Base-by-base conservation (phyloP, 2,113 vertebrate genomes). In the Thryonomys swinderianus region DNA sequence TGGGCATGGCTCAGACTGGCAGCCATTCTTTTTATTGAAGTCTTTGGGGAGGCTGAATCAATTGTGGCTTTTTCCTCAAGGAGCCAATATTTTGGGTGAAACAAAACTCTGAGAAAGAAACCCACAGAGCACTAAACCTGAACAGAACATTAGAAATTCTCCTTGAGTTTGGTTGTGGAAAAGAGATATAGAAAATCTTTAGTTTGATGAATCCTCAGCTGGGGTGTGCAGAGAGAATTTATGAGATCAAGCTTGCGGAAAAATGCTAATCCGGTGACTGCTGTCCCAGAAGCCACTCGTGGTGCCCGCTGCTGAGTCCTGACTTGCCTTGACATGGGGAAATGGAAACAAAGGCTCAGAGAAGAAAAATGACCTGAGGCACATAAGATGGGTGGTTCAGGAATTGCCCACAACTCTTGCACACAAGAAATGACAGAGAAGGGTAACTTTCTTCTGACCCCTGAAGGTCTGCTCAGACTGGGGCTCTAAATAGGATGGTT, bases 121-220 rank as follows among this genome's bases (percentile, higher is more conserved):
- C 48, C 17, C 16, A 45, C 20, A 61, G 74, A 45, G 48, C 17
- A 13, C 23, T 0, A 73, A 88, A 91, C 20, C 48, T 34, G 8
- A 14, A 32, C 88, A 64, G 66, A 82, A 84, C 73, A 71, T 84
- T 67, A 84, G 82, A 32, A 76, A 95, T 90, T 97, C 76, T 86
- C 74, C 67, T 91, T 92, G 91, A 91, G 85, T 88, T 84, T 83
- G 96, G 23, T 5, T 57, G 81, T 95, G 85, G 88, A 78, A 66
- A 7, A 27, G 76, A 91, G 83, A 85, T 17, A 95, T 11, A 94
- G 86, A 23, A 90, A 97, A 95, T 78, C 80, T 92, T 79, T 67
- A 34, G 67, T 62, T 51, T n/a, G 51, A 76, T 21, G 51, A 76
- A 48, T 85, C 74, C 89, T 51, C 51, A 45, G 59, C 64, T 21